Percentiles rank a stretch among this genome's conserved stretches.
Evolutionary conservation across 2,797 vertebrate genomes (phyloP).

Genomic region (Xenops minutus): DNA sequence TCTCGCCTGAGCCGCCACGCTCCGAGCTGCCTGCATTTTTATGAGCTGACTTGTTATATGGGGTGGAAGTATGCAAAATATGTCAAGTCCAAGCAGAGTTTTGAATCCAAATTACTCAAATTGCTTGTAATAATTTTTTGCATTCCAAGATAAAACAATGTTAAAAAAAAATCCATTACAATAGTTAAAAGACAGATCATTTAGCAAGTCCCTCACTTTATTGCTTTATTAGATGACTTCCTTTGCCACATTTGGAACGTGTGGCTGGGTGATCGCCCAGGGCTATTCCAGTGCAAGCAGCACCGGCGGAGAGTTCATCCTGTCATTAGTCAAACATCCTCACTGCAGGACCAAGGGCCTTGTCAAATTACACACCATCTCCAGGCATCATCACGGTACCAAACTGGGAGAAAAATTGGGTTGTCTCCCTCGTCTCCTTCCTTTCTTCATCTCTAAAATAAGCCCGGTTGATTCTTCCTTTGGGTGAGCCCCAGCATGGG

Average conservation of each 20-base stretch:
- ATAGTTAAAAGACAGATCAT: slow-evolving; percentile 73
- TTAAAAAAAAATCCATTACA: slow-evolving; percentile 50
- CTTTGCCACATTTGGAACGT: slow-evolving; percentile 37
- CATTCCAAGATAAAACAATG: slow-evolving; percentile 74
- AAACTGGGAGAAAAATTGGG: background rate
- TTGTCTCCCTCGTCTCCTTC: background rate
- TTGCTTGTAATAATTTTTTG: slow-evolving; percentile 77
- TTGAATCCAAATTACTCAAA: slow-evolving; percentile 73
- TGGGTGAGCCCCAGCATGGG: background rate
- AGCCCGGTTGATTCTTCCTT: background rate
- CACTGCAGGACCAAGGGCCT: slow-evolving; percentile 16
- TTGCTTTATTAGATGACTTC: slow-evolving; percentile 65
- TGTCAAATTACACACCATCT: slow-evolving; percentile 47
- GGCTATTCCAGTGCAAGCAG: slow-evolving; percentile 34
- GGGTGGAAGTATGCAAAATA: slow-evolving; percentile 53
- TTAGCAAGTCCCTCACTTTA: slow-evolving; percentile 58
- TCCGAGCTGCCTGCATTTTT: slow-evolving; percentile 69
- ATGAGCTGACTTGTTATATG: slow-evolving; percentile 65
- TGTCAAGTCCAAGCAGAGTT: slow-evolving; percentile 73
- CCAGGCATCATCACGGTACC: background rate
- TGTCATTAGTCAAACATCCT: slow-evolving; percentile 50
- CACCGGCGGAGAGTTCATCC: background rate
- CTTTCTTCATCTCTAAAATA: background rate
- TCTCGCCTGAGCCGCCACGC: background rate
- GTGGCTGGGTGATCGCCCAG: slow-evolving; percentile 30